phyloP scores from a whole-genome alignment of 1,140 invertebrate species.

The Dryas iulia region DNA sequence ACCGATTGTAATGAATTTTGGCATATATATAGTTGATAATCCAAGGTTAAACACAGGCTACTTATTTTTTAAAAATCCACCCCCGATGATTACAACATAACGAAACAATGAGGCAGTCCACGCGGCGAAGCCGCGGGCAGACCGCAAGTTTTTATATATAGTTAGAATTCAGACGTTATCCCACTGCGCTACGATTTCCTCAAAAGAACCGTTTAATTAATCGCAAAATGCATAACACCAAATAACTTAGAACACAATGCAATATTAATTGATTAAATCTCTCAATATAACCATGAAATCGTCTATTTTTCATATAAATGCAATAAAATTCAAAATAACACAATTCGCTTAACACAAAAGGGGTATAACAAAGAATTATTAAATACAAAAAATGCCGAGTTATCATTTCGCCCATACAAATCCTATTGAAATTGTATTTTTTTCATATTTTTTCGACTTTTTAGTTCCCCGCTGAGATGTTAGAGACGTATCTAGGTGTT shows the following conservation, averaged over 20 bases:
- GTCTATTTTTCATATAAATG: neutral
- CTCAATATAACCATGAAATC: constrained; percentile 22
- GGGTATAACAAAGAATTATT: neutral
- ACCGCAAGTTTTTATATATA: too few relatives aligned
- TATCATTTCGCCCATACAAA: neutral
- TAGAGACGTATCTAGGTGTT: constrained; percentile 42
- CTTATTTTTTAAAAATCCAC: too few relatives aligned
- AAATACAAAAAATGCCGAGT: neutral
- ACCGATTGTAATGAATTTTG: too few relatives aligned
- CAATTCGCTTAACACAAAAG: constrained; percentile 45
- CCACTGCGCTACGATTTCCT: neutral
- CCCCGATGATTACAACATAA: too few relatives aligned
- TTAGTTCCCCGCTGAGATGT: constrained; percentile 41
- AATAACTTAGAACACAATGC: neutral
- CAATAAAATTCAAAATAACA: constrained; percentile 22
- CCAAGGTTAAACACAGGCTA: too few relatives aligned
- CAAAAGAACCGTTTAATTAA: neutral
- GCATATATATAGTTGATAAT: too few relatives aligned
- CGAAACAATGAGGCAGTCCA: too few relatives aligned
- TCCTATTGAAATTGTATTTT: neutral
- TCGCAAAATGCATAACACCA: neutral
- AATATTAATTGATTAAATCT: neutral
- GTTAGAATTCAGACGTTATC: too few relatives aligned
- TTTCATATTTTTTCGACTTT: neutral
- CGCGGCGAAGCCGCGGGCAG: too few relatives aligned